Evolutionary conservation across 2,113 vertebrate genomes (phyloP).

Genomic region (Mustela lutreola): DNA sequence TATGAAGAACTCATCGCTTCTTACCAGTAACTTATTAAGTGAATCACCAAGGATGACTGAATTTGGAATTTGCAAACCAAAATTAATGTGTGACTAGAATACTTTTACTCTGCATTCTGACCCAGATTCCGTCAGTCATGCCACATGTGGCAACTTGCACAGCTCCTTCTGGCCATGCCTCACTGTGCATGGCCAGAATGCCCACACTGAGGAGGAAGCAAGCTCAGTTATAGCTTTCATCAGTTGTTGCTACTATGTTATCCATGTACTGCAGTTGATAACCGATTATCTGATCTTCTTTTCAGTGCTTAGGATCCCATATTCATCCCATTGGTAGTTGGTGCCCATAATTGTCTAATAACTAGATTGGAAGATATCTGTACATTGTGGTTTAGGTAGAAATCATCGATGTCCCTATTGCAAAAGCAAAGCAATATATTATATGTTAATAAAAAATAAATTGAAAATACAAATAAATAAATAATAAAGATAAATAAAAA

Average conservation of each 20-base stretch:
- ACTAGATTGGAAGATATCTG: neutral
- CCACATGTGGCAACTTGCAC: neutral
- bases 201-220: neutral
- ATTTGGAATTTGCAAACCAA: slow-evolving; percentile 22
- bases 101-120: neutral
- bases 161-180: accelerated
- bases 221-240: too few relatives aligned
- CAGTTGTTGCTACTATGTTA: neutral
- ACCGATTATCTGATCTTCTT: neutral
- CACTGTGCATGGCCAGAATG: neutral
- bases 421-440: neutral
- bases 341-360: neutral
- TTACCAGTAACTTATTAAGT: neutral
- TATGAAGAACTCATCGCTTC: neutral
- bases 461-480: too few relatives aligned
- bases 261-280: neutral
- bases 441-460: too few relatives aligned
- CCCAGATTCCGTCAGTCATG: neutral
- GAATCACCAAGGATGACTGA: neutral
- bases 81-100: neutral
- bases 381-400: neutral
- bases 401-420: neutral
- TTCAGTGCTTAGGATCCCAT: neutral
- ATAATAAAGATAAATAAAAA: too few relatives aligned
- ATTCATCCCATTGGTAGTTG: neutral